Evolutionary conservation across 1,140 invertebrate genomes (phyloP).

Genomic region (Pseudomyrmex gracilis): DNA sequence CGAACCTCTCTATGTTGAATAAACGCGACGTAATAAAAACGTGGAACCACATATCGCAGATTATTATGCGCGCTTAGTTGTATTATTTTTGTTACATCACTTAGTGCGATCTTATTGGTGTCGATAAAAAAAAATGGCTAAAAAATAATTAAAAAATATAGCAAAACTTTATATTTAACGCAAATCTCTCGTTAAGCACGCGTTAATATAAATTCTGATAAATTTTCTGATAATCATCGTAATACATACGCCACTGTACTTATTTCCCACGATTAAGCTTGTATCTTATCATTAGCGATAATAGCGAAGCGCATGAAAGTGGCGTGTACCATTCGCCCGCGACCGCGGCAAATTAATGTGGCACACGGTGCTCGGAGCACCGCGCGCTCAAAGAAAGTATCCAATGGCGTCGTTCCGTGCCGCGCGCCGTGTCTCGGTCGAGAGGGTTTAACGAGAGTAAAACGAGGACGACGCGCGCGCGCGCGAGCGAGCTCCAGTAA

Average conservation of each 20-base stretch:
- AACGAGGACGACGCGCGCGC: too few species aligned
- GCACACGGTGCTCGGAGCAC: not conserved
- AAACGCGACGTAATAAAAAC: too few species aligned
- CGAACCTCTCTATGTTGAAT: not conserved
- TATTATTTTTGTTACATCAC: too few species aligned
- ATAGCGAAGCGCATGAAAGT: not conserved
- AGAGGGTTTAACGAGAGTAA: constrained; percentile 9
- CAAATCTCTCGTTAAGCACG: too few species aligned
- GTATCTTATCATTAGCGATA: not conserved
- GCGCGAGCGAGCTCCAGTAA: not conserved
- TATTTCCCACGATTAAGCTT: not conserved
- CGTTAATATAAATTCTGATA: not conserved
- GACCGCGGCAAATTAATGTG: constrained; percentile 34
- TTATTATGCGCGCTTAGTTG: too few species aligned
- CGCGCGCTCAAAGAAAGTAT: constrained; percentile 6
- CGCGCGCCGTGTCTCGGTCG: not conserved
- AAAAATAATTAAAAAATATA: not conserved
- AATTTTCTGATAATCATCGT: constrained; percentile 12
- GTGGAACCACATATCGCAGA: too few species aligned
- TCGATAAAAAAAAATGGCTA: not conserved
- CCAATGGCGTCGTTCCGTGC: not conserved
- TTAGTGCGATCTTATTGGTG: too few species aligned
- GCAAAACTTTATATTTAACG: too few species aligned
- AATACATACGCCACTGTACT: not conserved
- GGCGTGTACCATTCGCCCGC: not conserved